Evolutionary conservation across 2,113 vertebrate genomes (phyloP).

Genomic region (Solea solea): DNA sequence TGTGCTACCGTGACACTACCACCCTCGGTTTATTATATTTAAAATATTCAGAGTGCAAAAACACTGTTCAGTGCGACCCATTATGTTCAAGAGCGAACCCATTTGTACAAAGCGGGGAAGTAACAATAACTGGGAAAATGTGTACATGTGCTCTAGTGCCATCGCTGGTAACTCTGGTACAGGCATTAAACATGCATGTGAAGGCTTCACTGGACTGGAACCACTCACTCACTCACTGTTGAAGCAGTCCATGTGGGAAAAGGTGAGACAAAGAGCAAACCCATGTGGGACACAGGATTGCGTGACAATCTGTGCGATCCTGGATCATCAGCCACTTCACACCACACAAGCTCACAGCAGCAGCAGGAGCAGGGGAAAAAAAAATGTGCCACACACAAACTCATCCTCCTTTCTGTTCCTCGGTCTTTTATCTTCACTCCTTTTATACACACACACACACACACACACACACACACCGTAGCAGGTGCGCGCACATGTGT

Average conservation of each 20-base stretch:
- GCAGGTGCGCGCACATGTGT: not conserved
- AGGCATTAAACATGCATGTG: slow-evolving; percentile 63
- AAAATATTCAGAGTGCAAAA: slow-evolving; percentile 58
- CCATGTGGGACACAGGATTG: slow-evolving; percentile 37
- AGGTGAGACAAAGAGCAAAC: slow-evolving; percentile 27
- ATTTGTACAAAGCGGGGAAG: slow-evolving; percentile 37
- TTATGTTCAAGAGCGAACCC: slow-evolving; percentile 29
- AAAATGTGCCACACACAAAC: not conserved
- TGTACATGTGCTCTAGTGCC: slow-evolving; percentile 35
- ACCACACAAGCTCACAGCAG: slow-evolving; percentile 28
- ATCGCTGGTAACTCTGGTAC: slow-evolving; percentile 23
- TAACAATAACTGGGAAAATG: slow-evolving; percentile 16
- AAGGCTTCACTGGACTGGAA: slow-evolving; percentile 27
- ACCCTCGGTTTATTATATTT: slow-evolving; percentile 32
- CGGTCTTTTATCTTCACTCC: not conserved
- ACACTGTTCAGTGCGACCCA: slow-evolving; percentile 31
- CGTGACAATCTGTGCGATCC: slow-evolving; percentile 46
- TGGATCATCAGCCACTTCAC: slow-evolving; percentile 46
- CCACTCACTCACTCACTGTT: slow-evolving; percentile 7
- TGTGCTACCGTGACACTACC: slow-evolving; percentile 21
- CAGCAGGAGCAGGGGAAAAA: slow-evolving; percentile 5
- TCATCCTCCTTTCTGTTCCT: not conserved
- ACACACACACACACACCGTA: not conserved
- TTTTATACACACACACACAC: not conserved
- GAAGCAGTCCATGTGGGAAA: slow-evolving; percentile 5